A percentile compares a stretch with the other conserved stretches of the same genome.
Conservation (phyloP, 1,140 invertebrate species). For the Chrysoperla carnea region DNA sequence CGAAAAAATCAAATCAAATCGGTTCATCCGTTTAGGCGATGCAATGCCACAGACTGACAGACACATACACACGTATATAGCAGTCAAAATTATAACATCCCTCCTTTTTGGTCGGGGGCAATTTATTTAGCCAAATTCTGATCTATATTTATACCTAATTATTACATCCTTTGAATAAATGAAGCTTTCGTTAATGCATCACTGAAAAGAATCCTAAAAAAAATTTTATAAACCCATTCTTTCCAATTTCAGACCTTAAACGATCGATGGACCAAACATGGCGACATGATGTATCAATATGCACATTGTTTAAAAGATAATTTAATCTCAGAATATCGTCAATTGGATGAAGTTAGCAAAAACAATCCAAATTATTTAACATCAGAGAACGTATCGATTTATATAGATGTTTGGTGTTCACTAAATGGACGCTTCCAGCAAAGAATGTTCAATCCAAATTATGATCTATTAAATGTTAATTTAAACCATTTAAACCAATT, state of each 20-base stretch:
- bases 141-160: too few species aligned
- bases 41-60: too few species aligned
- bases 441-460: conserved; percentile 65
- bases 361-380: conserved; percentile 4
- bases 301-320: conserved; percentile 59
- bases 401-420: conserved; percentile 81
- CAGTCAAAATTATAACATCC: too few species aligned
- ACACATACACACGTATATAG: too few species aligned
- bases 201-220: too few species aligned
- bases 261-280: conserved; percentile 69
- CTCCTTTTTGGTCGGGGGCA: too few species aligned
- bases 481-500: conserved; percentile 56
- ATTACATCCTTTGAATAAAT: too few species aligned
- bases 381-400: conserved; percentile 42
- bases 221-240: too few species aligned
- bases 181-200: too few species aligned
- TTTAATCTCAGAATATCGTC: conserved; percentile 23
- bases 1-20: too few species aligned
- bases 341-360: conserved; percentile 2
- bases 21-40: too few species aligned
- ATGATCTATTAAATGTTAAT: conserved; percentile 58
- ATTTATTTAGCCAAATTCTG: too few species aligned
- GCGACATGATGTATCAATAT: conserved; percentile 76
- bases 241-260: conserved; percentile 28
- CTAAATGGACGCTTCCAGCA: conserved; percentile 81